Conservation (phyloP, 1,140 invertebrate species). For the Akabosia matsudoensis region DNA sequence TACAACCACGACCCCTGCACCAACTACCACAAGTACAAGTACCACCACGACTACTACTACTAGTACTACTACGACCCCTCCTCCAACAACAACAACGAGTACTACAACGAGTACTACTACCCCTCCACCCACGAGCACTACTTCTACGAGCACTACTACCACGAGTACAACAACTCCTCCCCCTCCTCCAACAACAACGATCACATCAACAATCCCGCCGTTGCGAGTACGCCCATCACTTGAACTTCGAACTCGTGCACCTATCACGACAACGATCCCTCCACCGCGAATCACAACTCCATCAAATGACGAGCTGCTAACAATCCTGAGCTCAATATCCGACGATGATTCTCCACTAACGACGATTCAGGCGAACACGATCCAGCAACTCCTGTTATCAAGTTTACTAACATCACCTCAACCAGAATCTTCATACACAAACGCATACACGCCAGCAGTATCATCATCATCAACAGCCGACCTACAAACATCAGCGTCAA, state of each 20-base stretch:
- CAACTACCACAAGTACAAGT: not conserved
- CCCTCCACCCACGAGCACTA: not conserved
- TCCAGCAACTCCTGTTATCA: not conserved
- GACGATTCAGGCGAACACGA: not conserved
- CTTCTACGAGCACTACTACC: not conserved
- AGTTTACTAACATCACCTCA: not conserved
- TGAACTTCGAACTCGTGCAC: not conserved
- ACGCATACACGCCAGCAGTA: too few relatives aligned
- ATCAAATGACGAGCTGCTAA: not conserved
- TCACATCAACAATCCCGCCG: not conserved
- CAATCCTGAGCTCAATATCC: not conserved
- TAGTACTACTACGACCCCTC: not conserved
- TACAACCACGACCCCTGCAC: not conserved
- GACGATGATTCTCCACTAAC: not conserved
- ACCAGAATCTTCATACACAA: not conserved
- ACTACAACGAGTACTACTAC: not conserved
- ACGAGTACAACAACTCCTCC: not conserved
- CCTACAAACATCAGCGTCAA: conserved; percentile 8
- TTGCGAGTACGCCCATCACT: not conserved
- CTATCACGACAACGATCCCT: not conserved
- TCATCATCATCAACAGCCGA: too few relatives aligned
- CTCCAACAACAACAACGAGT: not conserved
- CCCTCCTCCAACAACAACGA: not conserved
- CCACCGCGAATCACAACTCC: not conserved
- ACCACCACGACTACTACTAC: not conserved